Evolutionary conservation across 2,113 vertebrate genomes (phyloP).

Genomic region (Lethenteron reissneri): DNA sequence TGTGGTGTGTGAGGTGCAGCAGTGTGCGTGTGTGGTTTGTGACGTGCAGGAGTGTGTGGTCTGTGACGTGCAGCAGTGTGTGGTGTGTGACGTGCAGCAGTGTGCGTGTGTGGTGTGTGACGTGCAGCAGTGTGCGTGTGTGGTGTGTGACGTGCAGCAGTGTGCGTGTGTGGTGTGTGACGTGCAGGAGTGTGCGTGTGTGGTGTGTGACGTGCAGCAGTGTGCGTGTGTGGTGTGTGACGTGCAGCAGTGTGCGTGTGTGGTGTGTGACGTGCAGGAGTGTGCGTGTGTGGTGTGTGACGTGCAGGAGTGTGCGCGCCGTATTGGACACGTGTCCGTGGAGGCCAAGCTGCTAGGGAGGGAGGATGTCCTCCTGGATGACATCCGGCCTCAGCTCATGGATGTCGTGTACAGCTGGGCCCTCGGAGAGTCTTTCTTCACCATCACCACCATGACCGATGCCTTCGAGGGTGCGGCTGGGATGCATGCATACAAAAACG

Average conservation of each 20-base stretch:
- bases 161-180: too few relatives aligned
- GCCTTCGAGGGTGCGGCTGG: constrained; percentile 67
- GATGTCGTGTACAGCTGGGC: constrained; percentile 90
- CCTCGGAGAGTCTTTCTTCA: constrained; percentile 67
- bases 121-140: constrained; percentile 15
- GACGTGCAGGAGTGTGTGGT: constrained; percentile 47
- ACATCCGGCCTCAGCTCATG: constrained; percentile 85
- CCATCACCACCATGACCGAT: constrained; percentile 98
- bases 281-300: too few relatives aligned
- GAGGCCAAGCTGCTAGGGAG: constrained; percentile 89
- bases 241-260: constrained; percentile 15
- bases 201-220: too few relatives aligned
- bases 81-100: too few relatives aligned
- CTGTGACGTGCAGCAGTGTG: too few relatives aligned
- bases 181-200: constrained; percentile 15
- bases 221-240: too few relatives aligned
- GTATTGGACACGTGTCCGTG: constrained; percentile 82
- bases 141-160: too few relatives aligned
- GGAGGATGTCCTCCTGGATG: constrained; percentile 62
- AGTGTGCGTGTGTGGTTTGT: too few relatives aligned
- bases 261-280: too few relatives aligned
- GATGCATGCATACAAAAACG: neutral
- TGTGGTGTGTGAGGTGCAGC: too few relatives aligned
- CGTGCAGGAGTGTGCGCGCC: constrained; percentile 73
- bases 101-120: too few relatives aligned